phyloP scores from a whole-genome alignment of 2,888 invertebrate species.

The Tromatobia lineatoria region DNA sequence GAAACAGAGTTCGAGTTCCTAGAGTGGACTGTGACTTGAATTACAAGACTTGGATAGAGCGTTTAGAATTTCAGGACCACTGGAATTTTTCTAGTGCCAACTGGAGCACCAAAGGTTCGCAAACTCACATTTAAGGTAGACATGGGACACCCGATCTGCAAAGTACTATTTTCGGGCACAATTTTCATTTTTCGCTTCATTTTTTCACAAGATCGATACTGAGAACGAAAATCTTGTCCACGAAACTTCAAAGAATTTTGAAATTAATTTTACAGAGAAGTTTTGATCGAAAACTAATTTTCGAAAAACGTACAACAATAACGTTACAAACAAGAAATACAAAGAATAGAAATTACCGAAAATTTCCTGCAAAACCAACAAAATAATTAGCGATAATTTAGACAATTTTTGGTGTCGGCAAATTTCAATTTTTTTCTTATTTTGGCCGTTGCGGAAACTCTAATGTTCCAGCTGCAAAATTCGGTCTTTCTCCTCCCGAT shows the following conservation, averaged over 20 bases:
- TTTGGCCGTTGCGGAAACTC: too few species aligned
- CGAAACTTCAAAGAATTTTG: too few species aligned
- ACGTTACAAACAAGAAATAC: too few species aligned
- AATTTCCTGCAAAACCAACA: too few species aligned
- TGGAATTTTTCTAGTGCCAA: slow-evolving; percentile 7
- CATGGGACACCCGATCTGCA: not conserved
- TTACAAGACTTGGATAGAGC: slow-evolving; percentile 36
- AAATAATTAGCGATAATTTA: too few species aligned
- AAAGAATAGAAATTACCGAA: too few species aligned
- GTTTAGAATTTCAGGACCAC: slow-evolving; percentile 44
- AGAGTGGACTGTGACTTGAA: slow-evolving; percentile 22
- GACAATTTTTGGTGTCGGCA: too few species aligned
- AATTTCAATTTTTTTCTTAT: too few species aligned
- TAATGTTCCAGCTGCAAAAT: too few species aligned
- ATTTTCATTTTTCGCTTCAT: not conserved
- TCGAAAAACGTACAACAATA: too few species aligned
- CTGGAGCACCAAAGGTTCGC: not conserved
- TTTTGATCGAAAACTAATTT: too few species aligned
- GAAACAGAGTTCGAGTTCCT: not conserved
- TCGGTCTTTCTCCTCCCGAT: not conserved
- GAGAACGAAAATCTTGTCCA: not conserved
- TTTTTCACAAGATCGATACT: not conserved
- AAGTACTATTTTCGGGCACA: not conserved
- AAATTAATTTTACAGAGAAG: too few species aligned
- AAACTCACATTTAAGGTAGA: not conserved